These are phyloP conservation scores for Camponotus vicinus DNA, from an alignment of 1,140 invertebrate species.

Conservation along the genomic window DNA sequence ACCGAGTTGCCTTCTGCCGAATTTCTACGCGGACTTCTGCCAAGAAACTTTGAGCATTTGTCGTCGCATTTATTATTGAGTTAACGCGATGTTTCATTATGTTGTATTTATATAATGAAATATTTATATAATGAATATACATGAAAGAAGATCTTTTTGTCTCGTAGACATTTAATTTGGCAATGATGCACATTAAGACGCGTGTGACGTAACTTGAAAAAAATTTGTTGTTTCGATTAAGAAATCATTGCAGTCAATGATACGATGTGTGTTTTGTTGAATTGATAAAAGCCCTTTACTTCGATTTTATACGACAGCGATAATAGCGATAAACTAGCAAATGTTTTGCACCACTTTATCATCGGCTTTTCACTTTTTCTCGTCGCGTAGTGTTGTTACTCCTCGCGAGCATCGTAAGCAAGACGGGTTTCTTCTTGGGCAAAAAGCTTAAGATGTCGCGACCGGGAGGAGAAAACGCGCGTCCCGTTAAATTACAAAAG, in stretches of 20 bases:
- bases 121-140: too few species aligned
- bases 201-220: too few species aligned
- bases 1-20: not conserved
- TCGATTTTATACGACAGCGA: constrained; percentile 15
- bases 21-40: not conserved
- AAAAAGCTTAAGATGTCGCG: constrained; percentile 58
- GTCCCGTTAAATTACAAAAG: constrained; percentile 73
- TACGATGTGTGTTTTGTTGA: not conserved
- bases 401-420: constrained; percentile 27
- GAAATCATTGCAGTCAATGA: not conserved
- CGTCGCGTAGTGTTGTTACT: constrained; percentile 25
- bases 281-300: not conserved
- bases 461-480: constrained; percentile 37
- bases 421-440: constrained; percentile 4
- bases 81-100: not conserved
- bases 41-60: constrained; percentile 5
- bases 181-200: not conserved
- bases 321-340: constrained; percentile 35
- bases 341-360: constrained; percentile 56
- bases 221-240: not conserved
- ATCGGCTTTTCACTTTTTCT: constrained; percentile 49
- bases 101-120: not conserved
- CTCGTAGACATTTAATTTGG: constrained; percentile 10
- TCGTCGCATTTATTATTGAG: not conserved
- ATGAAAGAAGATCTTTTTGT: not conserved